phyloP scores from a whole-genome alignment of 2,888 invertebrate species.

The Caenorhabditis zanzibari region DNA sequence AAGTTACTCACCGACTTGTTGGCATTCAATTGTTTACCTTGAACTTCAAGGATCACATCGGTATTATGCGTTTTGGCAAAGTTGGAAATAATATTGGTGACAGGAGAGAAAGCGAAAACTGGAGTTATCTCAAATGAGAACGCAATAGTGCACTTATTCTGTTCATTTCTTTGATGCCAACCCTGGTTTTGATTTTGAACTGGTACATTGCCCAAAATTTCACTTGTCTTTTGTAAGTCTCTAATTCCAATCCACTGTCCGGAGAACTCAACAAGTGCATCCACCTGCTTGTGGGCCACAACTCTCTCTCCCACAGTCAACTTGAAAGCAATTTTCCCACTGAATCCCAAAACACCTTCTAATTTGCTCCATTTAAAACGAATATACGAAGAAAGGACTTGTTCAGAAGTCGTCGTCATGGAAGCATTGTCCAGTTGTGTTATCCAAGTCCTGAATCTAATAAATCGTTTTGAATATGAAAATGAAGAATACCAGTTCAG shows the following conservation, averaged over 20 bases:
- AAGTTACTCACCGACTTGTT: conserved; percentile 5
- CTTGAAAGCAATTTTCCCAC: neutral
- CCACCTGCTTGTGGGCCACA: neutral
- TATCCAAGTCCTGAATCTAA: conserved; percentile 3
- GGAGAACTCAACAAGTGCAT: conserved; percentile 10
- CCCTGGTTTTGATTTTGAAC: neutral
- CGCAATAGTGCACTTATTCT: neutral
- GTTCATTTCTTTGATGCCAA: neutral
- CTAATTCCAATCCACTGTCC: conserved; percentile 14
- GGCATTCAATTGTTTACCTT: conserved; percentile 15
- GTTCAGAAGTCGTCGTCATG: conserved; percentile 8
- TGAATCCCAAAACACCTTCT: conserved; percentile 16
- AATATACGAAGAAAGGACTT: conserved; percentile 5
- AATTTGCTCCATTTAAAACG: conserved; percentile 14
- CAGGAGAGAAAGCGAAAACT: neutral
- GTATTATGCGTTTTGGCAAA: conserved; percentile 3
- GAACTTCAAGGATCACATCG: conserved; percentile 8
- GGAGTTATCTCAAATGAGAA: conserved; percentile 7
- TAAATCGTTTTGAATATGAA: neutral
- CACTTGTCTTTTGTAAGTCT: neutral
- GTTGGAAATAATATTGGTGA: neutral
- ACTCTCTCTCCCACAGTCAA: neutral
- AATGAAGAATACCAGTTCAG: neutral
- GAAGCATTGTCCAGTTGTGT: neutral
- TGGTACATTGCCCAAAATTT: no score